Percentiles rank a stretch among this genome's conserved stretches.
These are phyloP conservation scores for Sceliomorpha sp. DNA, from an alignment of 2,888 invertebrate species.

Conservation along the genomic window DNA sequence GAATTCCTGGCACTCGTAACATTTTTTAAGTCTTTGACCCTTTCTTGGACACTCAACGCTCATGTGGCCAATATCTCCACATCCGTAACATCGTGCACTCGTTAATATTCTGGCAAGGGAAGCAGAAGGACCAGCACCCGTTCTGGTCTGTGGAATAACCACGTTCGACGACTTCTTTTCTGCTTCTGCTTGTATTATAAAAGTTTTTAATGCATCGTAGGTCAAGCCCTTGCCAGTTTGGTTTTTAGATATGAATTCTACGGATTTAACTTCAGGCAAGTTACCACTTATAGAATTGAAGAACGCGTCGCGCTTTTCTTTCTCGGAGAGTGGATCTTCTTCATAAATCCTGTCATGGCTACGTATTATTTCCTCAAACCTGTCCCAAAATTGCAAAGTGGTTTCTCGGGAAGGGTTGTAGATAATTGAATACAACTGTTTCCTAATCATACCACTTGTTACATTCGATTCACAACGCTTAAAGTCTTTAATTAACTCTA, in stretches of 20 bases:
- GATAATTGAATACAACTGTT: too few relatives aligned
- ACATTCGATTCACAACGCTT: too few relatives aligned
- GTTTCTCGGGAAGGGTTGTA: not conserved
- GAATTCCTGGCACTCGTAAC: too few relatives aligned
- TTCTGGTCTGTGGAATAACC: not conserved
- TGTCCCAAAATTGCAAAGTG: too few relatives aligned
- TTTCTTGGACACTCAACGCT: not conserved
- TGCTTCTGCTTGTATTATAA: conserved; percentile 1
- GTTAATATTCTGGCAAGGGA: not conserved
- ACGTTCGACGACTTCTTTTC: not conserved
- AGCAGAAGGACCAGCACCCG: not conserved
- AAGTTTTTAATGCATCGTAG: not conserved
- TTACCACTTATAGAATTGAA: not conserved
- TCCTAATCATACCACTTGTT: too few relatives aligned
- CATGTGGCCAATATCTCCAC: conserved; percentile 3
- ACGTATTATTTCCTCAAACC: too few relatives aligned
- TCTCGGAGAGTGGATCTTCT: too few relatives aligned
- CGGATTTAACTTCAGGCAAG: not conserved
- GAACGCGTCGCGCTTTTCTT: not conserved
- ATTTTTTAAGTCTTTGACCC: conserved; percentile 1
- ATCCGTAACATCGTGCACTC: not conserved
- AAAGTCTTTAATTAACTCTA: too few relatives aligned
- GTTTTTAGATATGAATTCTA: too few relatives aligned
- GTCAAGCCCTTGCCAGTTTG: conserved; percentile 6
- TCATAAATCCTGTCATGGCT: too few relatives aligned